Base-by-base conservation (phyloP, 2,113 vertebrate genomes). In the Pituophis catenifer region DNA sequence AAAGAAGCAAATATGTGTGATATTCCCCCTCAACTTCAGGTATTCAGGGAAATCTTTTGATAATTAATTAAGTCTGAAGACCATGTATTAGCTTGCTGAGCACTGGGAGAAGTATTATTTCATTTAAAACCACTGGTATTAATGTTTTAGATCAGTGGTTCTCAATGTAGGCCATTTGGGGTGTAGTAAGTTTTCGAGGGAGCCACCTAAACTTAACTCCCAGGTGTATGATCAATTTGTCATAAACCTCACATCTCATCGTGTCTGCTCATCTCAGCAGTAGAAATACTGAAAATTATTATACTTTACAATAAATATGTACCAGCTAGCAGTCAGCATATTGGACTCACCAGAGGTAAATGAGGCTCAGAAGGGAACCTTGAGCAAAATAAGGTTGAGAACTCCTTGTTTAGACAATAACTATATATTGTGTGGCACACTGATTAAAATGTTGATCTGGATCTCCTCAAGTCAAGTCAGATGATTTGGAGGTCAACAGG, bases 1-100 rank as follows among this genome's bases (percentile, higher is more conserved):
- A 62, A 29, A 91, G 33, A 88, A 89, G 52, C 33, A 92, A 88
- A 55, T 85, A 94, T 53, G 91, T 86, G 89, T 85, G 26, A 93
- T 2, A 86, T 85, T 53, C 12, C 38, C 0, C 3, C 50, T 38
- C 92, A 52, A 33, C 89, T 0, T 0, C 12, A 52, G 8, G 52
- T 95, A 91, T 48, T 50, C 85, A 53, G 55, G 53, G 29, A 52
- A 12, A 90, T 33, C 65, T 33, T 50, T 58, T 52, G 44, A 52
- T 50, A 52, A 93, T 13, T 33, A 81, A 55, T 11, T n/a, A 89
- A 91, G n/a, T 24, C 9, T 33, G 38, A 81, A 89, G 65, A 57
- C 24, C 53, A 59, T 9, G 8, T 38, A 65, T 86, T 62, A 53
- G 21, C 29, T 62, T 9, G 13, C 10, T 90, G 33, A 48, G 12